phyloP scores from a whole-genome alignment of 2,797 vertebrate species.

The Myotis daubentonii region DNA sequence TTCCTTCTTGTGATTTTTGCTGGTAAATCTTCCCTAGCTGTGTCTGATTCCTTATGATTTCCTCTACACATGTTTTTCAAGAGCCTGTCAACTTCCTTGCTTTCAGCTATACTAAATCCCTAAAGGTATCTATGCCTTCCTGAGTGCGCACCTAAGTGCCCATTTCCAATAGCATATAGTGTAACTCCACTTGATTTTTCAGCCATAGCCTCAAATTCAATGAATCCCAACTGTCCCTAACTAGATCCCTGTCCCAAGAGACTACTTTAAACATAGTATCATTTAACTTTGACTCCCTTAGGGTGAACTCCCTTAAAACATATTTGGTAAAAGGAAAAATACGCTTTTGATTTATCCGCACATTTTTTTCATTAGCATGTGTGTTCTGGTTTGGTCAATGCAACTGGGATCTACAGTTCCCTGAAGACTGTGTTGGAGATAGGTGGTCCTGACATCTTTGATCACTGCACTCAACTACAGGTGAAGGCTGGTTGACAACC shows the following conservation, averaged over 20 bases:
- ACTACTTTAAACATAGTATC: neutral
- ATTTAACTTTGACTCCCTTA: neutral
- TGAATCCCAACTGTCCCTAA: neutral
- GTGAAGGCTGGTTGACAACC: neutral
- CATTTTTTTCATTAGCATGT: neutral
- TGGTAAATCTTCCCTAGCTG: neutral
- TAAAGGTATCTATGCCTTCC: neutral
- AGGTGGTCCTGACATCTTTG: accelerated
- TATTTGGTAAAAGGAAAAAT: neutral
- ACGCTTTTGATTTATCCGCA: neutral
- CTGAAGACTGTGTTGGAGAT: neutral
- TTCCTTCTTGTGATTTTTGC: neutral
- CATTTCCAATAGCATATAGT: neutral
- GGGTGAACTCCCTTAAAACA: neutral
- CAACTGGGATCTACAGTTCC: neutral
- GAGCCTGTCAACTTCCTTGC: neutral
- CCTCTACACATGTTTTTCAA: neutral
- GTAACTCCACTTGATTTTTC: neutral
- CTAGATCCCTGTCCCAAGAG: neutral
- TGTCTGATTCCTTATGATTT: neutral
- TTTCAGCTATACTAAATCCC: neutral
- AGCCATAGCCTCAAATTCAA: neutral
- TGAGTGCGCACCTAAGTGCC: neutral
- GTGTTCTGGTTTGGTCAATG: neutral
- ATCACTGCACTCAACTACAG: neutral